Conservation (phyloP, 2,888 invertebrate genomes). For the Crossocerus cetratus region DNA sequence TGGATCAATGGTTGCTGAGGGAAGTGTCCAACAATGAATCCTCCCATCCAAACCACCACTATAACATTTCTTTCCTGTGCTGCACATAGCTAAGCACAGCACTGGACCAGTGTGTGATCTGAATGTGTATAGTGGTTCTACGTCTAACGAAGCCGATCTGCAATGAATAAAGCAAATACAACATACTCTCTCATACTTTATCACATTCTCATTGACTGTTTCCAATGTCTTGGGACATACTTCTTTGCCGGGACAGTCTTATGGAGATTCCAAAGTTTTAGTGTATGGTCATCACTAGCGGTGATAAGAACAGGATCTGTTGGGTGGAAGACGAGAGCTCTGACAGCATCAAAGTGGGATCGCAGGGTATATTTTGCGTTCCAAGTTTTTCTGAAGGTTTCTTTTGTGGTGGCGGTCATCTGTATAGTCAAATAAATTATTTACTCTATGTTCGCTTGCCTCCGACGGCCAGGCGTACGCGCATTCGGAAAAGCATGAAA, state of each 20-base stretch:
- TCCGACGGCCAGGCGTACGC: too few species aligned
- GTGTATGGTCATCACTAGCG: slow-evolving; percentile 98
- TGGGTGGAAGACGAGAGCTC: slow-evolving; percentile 95
- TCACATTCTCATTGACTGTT: not conserved
- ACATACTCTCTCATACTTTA: not conserved
- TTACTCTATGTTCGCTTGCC: not conserved
- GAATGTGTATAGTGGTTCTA: slow-evolving; percentile 99
- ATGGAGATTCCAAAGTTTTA: slow-evolving; percentile 99
- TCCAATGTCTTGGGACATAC: slow-evolving; percentile 71
- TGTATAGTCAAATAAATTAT: slow-evolving; percentile 33
- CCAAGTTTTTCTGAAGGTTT: slow-evolving; percentile 95
- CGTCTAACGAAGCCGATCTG: slow-evolving; percentile 93
- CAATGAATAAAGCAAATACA: slow-evolving; percentile 19
- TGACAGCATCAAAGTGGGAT: slow-evolving; percentile 95
- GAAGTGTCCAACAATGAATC: slow-evolving; percentile 97
- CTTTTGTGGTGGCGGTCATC: slow-evolving; percentile 87
- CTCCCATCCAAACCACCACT: slow-evolving; percentile 96
- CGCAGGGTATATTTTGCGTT: slow-evolving; percentile 97
- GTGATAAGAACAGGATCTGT: slow-evolving; percentile 97
- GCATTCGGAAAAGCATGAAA: not conserved
- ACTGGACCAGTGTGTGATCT: slow-evolving; percentile 97
- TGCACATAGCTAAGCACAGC: slow-evolving; percentile 94
- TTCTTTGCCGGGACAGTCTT: slow-evolving; percentile 98
- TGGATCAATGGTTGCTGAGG: slow-evolving; percentile 95
- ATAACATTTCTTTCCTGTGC: slow-evolving; percentile 95